Evolutionary conservation across 35 echinoderm and acorn worm species (phyloP).

Genomic region (Apostichopus parvimensis): DNA sequence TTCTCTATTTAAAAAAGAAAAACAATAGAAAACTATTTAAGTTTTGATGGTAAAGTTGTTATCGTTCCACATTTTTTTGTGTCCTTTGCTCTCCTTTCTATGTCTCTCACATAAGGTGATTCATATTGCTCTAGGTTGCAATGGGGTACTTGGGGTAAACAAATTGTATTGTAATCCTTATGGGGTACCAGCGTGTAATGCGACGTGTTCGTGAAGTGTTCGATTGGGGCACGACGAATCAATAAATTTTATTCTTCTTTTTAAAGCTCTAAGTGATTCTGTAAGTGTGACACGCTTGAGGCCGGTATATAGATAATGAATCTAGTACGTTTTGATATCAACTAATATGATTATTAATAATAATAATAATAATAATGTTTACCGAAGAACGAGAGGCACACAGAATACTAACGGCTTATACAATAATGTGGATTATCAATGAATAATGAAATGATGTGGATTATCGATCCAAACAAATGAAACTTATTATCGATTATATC

Average conservation of each 20-base stretch:
- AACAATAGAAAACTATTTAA: background rate
- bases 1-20: too few relatives aligned
- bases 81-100: background rate
- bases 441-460: too few relatives aligned
- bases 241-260: background rate
- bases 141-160: conserved; percentile 11
- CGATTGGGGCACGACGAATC: conserved; percentile 2
- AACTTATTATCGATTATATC: too few relatives aligned
- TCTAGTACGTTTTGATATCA: too few relatives aligned
- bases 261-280: background rate
- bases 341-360: too few relatives aligned
- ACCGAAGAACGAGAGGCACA: too few relatives aligned
- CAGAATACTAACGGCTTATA: too few relatives aligned
- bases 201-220: background rate
- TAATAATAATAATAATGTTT: too few relatives aligned
- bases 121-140: background rate
- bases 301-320: background rate
- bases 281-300: background rate
- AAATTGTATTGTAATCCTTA: background rate
- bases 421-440: too few relatives aligned
- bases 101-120: background rate
- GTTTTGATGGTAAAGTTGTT: background rate
- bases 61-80: background rate
- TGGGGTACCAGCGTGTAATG: background rate
- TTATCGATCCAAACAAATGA: too few relatives aligned